Conservation (phyloP, 1,140 invertebrate species). For the Pantala flavescens region DNA sequence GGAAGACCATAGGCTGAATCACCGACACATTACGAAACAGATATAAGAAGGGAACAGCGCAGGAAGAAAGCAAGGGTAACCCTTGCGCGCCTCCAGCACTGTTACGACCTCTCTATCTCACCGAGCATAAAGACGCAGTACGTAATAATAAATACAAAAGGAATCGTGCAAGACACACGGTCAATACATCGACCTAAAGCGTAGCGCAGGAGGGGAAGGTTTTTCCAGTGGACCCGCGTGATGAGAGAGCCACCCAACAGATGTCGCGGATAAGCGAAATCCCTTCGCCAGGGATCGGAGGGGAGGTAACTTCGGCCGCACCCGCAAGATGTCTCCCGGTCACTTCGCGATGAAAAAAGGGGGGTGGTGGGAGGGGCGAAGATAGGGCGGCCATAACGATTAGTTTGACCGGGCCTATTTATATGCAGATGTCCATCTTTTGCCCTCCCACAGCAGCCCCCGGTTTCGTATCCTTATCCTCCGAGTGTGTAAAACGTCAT, state of each 20-base stretch:
- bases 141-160: slow-evolving; percentile 4
- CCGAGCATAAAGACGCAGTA: slow-evolving; percentile 4
- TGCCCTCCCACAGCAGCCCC: slow-evolving; percentile 17
- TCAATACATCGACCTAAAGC: slow-evolving; percentile 1
- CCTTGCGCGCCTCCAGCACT: too few relatives aligned
- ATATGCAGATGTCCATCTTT: slow-evolving; percentile 11
- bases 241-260: slow-evolving; percentile 1
- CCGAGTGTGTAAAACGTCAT: slow-evolving; percentile 22
- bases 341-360: neutral
- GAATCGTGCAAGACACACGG: neutral
- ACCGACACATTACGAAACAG: too few relatives aligned
- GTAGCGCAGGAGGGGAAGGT: neutral
- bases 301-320: slow-evolving; percentile 5
- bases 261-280: slow-evolving; percentile 8
- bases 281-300: slow-evolving; percentile 3
- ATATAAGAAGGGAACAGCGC: too few relatives aligned
- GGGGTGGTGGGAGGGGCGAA: slow-evolving; percentile 12
- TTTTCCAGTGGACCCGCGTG: slow-evolving; percentile 2
- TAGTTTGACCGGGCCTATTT: slow-evolving; percentile 18
- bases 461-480: slow-evolving; percentile 17
- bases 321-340: slow-evolving; percentile 6
- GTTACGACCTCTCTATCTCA: neutral
- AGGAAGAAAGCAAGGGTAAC: too few relatives aligned
- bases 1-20: too few relatives aligned
- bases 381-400: slow-evolving; percentile 19